phyloP scores from a whole-genome alignment of 2,113 vertebrate genomes.

The Sander lucioperca region DNA sequence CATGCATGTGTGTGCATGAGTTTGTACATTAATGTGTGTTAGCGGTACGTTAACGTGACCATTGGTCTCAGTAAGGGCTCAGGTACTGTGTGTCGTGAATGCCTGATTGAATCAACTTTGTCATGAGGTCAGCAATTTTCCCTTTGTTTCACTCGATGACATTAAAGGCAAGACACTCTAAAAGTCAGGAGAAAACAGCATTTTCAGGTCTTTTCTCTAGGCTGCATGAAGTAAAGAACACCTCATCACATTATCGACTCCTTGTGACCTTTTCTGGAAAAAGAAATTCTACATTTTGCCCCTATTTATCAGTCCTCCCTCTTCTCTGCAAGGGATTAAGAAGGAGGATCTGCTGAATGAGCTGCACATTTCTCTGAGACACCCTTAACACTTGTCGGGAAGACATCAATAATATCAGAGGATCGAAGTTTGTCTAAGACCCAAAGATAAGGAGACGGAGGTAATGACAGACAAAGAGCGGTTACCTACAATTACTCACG shows the following conservation, averaged over 20 bases:
- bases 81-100: too few species aligned
- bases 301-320: conserved; percentile 46
- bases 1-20: conserved; percentile 25
- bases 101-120: too few species aligned
- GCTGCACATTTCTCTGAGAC: conserved; percentile 63
- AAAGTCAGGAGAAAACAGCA: too few species aligned
- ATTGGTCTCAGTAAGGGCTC: too few species aligned
- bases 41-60: background rate
- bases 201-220: too few species aligned
- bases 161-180: too few species aligned
- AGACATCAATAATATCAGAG: conserved; percentile 62
- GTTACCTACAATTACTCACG: conserved; percentile 62
- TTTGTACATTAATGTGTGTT: conserved; percentile 36
- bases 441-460: conserved; percentile 60
- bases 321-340: conserved; percentile 76
- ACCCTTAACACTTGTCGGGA: conserved; percentile 58
- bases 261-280: too few species aligned
- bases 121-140: too few species aligned
- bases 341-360: conserved; percentile 58
- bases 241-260: too few species aligned
- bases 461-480: conserved; percentile 61
- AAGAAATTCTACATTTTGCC: background rate
- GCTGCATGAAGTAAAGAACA: too few species aligned
- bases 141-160: too few species aligned
- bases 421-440: conserved; percentile 55